Conservation (phyloP, 2,888 invertebrate species). For the Nineta flava region DNA sequence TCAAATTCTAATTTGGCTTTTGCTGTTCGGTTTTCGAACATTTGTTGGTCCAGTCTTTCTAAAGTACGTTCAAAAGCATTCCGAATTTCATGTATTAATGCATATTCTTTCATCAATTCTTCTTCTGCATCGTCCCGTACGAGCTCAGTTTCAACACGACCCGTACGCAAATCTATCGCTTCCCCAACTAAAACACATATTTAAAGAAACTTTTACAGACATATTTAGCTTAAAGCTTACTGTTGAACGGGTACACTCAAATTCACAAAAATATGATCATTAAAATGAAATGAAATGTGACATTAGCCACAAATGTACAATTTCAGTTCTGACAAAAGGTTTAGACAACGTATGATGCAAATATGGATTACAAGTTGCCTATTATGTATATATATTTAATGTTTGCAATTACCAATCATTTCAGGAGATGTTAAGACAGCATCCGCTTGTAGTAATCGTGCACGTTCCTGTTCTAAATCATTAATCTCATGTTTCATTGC, state of each 20-base stretch:
- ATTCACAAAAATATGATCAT: too few species aligned
- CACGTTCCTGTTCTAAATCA: conserved; percentile 47
- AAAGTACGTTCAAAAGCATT: conserved; percentile 43
- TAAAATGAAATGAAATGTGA: too few species aligned
- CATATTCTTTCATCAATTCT: conserved; percentile 58
- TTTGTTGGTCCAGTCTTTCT: conserved; percentile 50
- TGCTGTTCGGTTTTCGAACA: conserved; percentile 57
- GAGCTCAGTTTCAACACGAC: conserved; percentile 53
- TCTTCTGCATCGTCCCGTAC: conserved; percentile 62
- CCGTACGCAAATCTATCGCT: conserved; percentile 53
- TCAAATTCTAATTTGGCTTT: conserved; percentile 75
- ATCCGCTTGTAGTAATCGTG: conserved; percentile 49
- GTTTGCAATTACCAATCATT: conserved; percentile 36
- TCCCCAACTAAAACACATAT: conserved; percentile 38
- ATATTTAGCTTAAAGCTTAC: too few species aligned
- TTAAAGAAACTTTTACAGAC: too few species aligned
- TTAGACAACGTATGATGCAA: too few species aligned
- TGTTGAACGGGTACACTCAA: too few species aligned
- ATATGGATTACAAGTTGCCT: too few species aligned
- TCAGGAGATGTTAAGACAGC: conserved; percentile 52
- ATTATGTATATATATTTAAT: not conserved
- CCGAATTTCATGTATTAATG: conserved; percentile 51
- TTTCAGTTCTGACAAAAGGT: not conserved
- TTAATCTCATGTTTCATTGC: conserved; percentile 55
- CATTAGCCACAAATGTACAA: too few species aligned